Percentiles rank a stretch among this genome's conserved stretches.
These are phyloP conservation scores for Otolemur garnettii DNA, from an alignment of 2,113 vertebrate species.

Conservation along the genomic window DNA sequence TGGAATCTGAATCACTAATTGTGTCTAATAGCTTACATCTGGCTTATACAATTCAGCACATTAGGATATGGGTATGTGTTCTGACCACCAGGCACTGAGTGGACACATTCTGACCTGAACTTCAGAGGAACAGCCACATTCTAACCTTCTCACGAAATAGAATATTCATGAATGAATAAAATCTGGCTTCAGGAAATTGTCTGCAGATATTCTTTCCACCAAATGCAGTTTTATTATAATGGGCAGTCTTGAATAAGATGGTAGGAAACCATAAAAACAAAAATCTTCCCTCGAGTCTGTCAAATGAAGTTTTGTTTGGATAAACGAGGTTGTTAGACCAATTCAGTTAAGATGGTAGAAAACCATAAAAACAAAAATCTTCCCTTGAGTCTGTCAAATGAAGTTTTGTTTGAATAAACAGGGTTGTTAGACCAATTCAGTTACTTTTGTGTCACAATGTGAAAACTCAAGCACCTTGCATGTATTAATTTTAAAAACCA, in stretches of 20 bases:
- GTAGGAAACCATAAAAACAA: neutral
- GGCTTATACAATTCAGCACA: slow-evolving; percentile 75
- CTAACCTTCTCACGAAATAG: slow-evolving; percentile 47
- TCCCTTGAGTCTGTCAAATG: neutral
- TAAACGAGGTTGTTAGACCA: neutral
- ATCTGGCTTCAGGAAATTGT: neutral
- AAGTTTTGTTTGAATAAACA: neutral
- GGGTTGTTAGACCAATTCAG: neutral
- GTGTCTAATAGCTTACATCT: slow-evolving; percentile 86
- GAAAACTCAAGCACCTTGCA: neutral
- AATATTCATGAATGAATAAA: slow-evolving; percentile 56
- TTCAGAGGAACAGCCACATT: neutral
- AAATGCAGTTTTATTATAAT: neutral
- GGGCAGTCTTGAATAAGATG: neutral
- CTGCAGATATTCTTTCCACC: neutral
- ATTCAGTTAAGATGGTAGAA: neutral
- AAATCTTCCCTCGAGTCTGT: neutral
- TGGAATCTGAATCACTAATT: slow-evolving; percentile 84
- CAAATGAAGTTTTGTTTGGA: slow-evolving; percentile 37
- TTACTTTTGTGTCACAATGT: slow-evolving; percentile 24
- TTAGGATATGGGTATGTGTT: slow-evolving; percentile 40
- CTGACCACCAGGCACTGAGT: neutral
- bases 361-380: neutral
- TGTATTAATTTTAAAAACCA: slow-evolving; percentile 47
- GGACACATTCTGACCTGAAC: neutral